A percentile compares a stretch with the other conserved stretches of the same genome.
Conservation (phyloP, 2,797 vertebrate genomes). For the Oryzias dopingdopingensis region DNA sequence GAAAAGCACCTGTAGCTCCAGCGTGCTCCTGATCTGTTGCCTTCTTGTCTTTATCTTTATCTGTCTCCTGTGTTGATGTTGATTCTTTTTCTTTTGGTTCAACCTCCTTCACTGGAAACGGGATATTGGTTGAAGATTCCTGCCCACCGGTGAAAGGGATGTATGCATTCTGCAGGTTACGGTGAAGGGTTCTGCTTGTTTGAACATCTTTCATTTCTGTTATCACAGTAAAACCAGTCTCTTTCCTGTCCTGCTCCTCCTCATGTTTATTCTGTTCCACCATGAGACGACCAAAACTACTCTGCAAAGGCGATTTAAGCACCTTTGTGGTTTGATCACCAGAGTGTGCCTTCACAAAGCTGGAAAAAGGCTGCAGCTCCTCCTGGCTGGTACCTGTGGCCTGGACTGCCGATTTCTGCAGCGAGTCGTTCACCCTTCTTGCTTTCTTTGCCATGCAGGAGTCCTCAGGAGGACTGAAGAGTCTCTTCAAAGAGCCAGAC, state of each 20-base stretch:
- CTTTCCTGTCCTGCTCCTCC: slow-evolving; percentile 1
- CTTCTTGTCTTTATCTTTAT: neutral
- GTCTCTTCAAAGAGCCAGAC: slow-evolving; percentile 64
- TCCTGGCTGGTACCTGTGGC: slow-evolving; percentile 10
- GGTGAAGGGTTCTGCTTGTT: slow-evolving; percentile 6
- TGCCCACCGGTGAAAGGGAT: neutral
- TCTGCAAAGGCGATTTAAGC: slow-evolving; percentile 11
- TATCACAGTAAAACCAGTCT: slow-evolving; percentile 43
- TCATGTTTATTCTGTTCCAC: slow-evolving; percentile 5
- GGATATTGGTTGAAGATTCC: neutral
- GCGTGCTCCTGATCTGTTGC: slow-evolving; percentile 12
- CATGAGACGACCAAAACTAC: slow-evolving; percentile 3
- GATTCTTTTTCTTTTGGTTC: neutral
- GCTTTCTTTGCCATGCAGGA: slow-evolving; percentile 59
- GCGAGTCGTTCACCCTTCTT: slow-evolving; percentile 25
- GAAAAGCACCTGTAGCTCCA: slow-evolving; percentile 16
- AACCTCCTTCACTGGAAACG: neutral
- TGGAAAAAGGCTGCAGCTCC: neutral
- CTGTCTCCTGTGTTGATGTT: neutral
- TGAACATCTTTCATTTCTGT: slow-evolving; percentile 37
- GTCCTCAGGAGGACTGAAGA: slow-evolving; percentile 60
- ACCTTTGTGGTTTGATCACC: neutral
- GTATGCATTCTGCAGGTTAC: neutral
- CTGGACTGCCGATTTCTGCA: slow-evolving; percentile 7
- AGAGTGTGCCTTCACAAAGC: slow-evolving; percentile 4